phyloP scores from a whole-genome alignment of 1,140 invertebrate species.

The Thalassaphorura encarpata region DNA sequence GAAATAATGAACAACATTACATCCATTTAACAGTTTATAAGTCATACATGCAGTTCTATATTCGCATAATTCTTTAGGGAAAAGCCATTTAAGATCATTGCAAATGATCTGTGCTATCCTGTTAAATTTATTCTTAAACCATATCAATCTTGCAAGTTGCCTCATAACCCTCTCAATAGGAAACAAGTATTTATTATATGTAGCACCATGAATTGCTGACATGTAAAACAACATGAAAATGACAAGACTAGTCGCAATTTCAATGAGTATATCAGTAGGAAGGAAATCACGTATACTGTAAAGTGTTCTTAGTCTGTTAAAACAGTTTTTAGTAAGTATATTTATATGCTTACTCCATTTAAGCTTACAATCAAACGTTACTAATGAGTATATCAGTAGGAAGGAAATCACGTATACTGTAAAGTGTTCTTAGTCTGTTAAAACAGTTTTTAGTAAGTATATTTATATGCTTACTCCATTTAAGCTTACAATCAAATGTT shows the following conservation, averaged over 20 bases:
- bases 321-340: too few relatives aligned
- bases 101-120: neutral
- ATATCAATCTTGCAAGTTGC: neutral
- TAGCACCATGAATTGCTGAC: too few relatives aligned
- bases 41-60: too few relatives aligned
- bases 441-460: neutral
- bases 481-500: neutral
- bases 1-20: too few relatives aligned
- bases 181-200: too few relatives aligned
- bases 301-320: neutral
- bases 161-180: neutral
- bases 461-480: neutral
- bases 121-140: neutral
- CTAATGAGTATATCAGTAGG: too few relatives aligned
- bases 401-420: neutral
- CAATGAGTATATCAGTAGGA: neutral
- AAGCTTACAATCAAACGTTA: too few relatives aligned
- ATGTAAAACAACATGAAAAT: neutral
- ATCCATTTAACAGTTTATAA: too few relatives aligned
- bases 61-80: neutral
- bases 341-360: too few relatives aligned
- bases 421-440: neutral
- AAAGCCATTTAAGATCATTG: neutral
- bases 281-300: neutral
- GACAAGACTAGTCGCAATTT: neutral